Base-by-base conservation (phyloP, 2,113 vertebrate species). In the Microcebus tavaratra region DNA sequence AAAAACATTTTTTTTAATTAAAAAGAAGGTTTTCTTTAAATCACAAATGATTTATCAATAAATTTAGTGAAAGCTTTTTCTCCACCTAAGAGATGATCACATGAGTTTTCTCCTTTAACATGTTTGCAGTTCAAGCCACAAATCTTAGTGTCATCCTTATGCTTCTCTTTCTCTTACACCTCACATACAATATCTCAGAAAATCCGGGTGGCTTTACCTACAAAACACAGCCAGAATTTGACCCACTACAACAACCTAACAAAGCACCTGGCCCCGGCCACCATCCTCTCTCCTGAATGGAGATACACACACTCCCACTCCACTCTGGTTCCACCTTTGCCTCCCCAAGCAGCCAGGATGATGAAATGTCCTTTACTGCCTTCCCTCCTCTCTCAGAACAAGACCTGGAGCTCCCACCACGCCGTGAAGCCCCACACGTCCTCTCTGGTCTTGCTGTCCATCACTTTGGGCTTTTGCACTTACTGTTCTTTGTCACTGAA, bases 391-490 rank as follows among this genome's bases (percentile, higher is more conserved):
- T 61, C 50, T 21, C 34, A 21, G 59, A 81, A 20, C 1, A 6
- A 50, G 36, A 39, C 34, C 48, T 55, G 36, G 42, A 55, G 57
- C 0, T 53, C 55, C 39, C 3, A 0, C 36, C 68, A 3, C 0
- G 23, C 81, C 36, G 7, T 0, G 0, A 39, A 70, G 10, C 5
- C 20, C 63, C 18, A 31, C 0, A 42, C 18, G 0, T 20, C 18
- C 21, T 29, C 78, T 42, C 45, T 13, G 20, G 20, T 8, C 23
- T 61, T 7, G 0, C 15, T 14, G 12, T 6, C 5, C 36, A 10
- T 15, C 55, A 3, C 57, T 6, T 3, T 0, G 3, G 31, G 31
- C 50, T 8, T 63, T 2, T 63, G 20, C 2, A 8, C 13, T 10
- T 21, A 3, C 84, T 9, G 2, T 2, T 20, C 5, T 84, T 50